Percentiles rank a stretch among this genome's conserved stretches.
phyloP scores from a whole-genome alignment of 2,888 invertebrate species.

The Conomelus anceps region DNA sequence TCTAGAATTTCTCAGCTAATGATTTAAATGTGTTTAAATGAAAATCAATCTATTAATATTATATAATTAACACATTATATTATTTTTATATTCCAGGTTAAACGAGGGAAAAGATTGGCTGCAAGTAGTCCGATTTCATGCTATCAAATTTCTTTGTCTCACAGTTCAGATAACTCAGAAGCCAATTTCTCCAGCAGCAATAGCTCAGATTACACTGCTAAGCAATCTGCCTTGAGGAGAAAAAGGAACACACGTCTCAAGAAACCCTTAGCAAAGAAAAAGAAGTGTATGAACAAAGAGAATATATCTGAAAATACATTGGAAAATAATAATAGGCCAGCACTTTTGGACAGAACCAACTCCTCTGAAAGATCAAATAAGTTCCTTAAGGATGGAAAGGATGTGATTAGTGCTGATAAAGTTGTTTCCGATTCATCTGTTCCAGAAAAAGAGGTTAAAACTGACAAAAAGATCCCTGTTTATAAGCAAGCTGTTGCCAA shows the following conservation, averaged over 20 bases:
- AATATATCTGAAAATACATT: not conserved
- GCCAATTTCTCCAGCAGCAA: not conserved
- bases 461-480: not conserved
- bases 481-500: not conserved
- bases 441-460: not conserved
- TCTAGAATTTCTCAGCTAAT: no score
- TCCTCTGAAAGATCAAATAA: not conserved
- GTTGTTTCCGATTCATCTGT: not conserved
- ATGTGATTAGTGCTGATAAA: no score
- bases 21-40: no score
- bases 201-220: not conserved
- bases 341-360: not conserved
- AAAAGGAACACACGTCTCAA: not conserved
- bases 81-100: not conserved
- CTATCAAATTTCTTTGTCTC: not conserved
- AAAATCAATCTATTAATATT: no score
- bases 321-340: not conserved
- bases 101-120: not conserved
- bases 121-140: not conserved
- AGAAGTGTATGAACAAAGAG: not conserved
- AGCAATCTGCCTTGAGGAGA: not conserved
- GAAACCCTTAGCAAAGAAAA: not conserved
- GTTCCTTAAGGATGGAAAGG: not conserved
- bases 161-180: not conserved
- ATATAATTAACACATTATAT: not conserved